Conservation (phyloP, 2,888 invertebrate genomes). For the Aleiodes leptofemur region DNA sequence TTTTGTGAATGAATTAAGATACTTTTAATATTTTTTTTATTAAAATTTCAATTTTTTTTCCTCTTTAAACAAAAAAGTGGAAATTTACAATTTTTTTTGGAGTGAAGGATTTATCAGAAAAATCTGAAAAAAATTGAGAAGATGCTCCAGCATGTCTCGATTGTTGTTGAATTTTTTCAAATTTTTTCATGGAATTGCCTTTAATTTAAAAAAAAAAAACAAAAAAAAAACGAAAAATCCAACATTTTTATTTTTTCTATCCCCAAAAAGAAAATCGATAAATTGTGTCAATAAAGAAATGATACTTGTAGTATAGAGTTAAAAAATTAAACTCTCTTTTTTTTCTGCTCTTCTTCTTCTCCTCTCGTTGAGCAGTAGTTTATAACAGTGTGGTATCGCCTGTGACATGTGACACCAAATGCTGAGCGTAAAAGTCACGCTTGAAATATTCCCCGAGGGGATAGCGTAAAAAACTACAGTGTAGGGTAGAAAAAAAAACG, state of each 20-base stretch:
- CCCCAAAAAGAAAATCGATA: no score
- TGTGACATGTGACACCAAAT: constrained; percentile 50
- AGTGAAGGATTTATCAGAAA: no score
- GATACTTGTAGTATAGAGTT: constrained; percentile 5
- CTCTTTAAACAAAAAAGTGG: no score
- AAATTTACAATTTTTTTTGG: no score
- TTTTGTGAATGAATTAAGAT: no score
- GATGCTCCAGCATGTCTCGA: no score
- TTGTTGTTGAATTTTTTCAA: no score
- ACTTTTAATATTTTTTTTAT: no score
- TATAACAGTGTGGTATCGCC: constrained; percentile 52
- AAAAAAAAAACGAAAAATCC: no score
- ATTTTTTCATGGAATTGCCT: not conserved
- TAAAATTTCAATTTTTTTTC: no score
- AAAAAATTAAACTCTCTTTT: not conserved
- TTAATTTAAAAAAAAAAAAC: not conserved
- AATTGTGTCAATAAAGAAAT: not conserved
- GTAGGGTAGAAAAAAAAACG: constrained; percentile 29
- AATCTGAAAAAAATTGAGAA: no score
- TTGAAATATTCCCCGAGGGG: constrained; percentile 47
- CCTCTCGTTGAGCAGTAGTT: constrained; percentile 48
- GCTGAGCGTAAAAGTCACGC: constrained; percentile 52
- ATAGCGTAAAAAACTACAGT: constrained; percentile 37
- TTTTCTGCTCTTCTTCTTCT: not conserved
- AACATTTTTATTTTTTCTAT: no score